phyloP scores from a whole-genome alignment of 1,140 invertebrate genomes.

The Apolygus lucorum region DNA sequence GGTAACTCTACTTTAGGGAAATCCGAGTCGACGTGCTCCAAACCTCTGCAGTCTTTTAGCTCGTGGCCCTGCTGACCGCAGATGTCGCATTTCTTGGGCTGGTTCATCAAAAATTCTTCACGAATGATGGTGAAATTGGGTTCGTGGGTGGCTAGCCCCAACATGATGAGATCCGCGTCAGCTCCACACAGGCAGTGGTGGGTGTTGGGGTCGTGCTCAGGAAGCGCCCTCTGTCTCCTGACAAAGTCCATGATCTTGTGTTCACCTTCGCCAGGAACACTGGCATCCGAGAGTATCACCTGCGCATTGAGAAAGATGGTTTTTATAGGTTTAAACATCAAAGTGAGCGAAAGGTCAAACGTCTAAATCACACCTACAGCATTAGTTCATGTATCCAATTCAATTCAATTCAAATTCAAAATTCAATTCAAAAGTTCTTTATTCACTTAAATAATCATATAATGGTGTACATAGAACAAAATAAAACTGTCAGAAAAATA shows the following conservation, averaged over 20 bases:
- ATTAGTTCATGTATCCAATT: too few species aligned
- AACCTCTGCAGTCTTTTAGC: constrained; percentile 87
- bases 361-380: too few species aligned
- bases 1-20: constrained; percentile 32
- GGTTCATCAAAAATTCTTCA: constrained; percentile 98
- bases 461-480: too few species aligned
- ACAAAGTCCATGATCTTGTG: constrained; percentile 99
- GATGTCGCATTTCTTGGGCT: constrained; percentile 90
- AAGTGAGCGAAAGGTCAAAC: too few species aligned
- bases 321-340: too few species aligned
- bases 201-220: constrained; percentile 95
- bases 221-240: constrained; percentile 86
- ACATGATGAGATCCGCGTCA: constrained; percentile 97
- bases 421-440: too few species aligned
- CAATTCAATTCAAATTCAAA: neutral
- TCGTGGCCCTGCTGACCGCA: constrained; percentile 94
- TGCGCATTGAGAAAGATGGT: neutral
- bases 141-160: constrained; percentile 97
- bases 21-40: constrained; percentile 26
- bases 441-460: too few species aligned
- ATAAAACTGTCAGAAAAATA: too few species aligned
- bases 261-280: constrained; percentile 91
- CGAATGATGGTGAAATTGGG: constrained; percentile 96
- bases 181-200: constrained; percentile 96
- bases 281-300: constrained; percentile 79